Evolutionary conservation across 2,888 invertebrate species (phyloP).

Genomic region (Antheraea yamamai): DNA sequence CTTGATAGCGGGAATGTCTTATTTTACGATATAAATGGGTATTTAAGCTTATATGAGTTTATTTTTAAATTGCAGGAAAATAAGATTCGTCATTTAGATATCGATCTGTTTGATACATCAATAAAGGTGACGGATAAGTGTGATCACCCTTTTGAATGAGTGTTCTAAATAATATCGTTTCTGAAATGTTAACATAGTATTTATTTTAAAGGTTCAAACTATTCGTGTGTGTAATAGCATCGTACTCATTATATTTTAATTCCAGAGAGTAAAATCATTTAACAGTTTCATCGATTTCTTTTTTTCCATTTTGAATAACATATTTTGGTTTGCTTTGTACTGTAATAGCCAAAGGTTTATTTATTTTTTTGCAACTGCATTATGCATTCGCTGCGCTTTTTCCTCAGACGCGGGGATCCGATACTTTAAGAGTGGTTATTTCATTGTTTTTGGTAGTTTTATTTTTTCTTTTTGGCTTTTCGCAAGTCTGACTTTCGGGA

Average conservation of each 20-base stretch:
- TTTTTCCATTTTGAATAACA: neutral
- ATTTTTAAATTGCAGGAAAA: slow-evolving; percentile 68
- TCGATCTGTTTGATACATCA: slow-evolving; percentile 76
- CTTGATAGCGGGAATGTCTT: too few relatives aligned
- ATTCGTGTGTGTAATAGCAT: neutral
- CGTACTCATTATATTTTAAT: neutral
- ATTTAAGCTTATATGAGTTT: slow-evolving; percentile 16
- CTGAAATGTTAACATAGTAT: slow-evolving; percentile 25
- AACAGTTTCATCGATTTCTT: neutral
- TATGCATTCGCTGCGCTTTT: too few relatives aligned
- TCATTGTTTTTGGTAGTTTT: too few relatives aligned
- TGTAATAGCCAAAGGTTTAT: neutral
- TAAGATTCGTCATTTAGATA: slow-evolving; percentile 65
- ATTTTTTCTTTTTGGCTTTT: too few relatives aligned
- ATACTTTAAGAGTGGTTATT: too few relatives aligned
- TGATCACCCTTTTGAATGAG: slow-evolving; percentile 24
- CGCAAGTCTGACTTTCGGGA: too few relatives aligned
- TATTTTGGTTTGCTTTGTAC: neutral
- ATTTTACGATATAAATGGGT: too few relatives aligned
- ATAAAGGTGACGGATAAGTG: slow-evolving; percentile 67
- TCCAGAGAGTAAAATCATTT: neutral
- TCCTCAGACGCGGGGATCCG: too few relatives aligned
- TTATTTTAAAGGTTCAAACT: neutral
- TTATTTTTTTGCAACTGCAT: too few relatives aligned
- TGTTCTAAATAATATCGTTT: slow-evolving; percentile 24